Conservation (phyloP, 2,113 vertebrate genomes). For the Aphelocoma coerulescens region DNA sequence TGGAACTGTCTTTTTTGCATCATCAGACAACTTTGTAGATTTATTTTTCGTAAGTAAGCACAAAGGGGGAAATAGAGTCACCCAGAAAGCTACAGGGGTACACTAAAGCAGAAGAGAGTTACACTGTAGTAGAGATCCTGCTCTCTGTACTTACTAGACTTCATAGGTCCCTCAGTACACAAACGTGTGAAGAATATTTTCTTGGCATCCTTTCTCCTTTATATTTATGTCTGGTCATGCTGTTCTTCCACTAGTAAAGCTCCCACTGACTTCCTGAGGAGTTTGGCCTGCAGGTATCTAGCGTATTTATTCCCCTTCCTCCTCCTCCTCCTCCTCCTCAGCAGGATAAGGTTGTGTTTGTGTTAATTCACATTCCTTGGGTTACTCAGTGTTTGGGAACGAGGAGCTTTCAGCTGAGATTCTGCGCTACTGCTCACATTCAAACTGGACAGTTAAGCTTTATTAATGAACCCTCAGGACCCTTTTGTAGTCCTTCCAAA, state of each 20-base stretch:
- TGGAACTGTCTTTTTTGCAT: background rate
- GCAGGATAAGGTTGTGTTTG: background rate
- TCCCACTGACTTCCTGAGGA: background rate
- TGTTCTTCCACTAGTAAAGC: background rate
- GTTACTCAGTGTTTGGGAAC: background rate
- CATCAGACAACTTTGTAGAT: background rate
- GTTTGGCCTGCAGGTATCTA: background rate
- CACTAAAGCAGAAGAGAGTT: background rate
- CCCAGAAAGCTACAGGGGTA: background rate
- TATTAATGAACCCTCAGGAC: background rate
- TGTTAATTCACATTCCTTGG: background rate
- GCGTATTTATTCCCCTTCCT: background rate
- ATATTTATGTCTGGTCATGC: background rate
- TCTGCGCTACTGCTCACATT: background rate
- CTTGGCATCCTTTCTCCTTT: background rate
- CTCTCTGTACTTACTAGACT: background rate
- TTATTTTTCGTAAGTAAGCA: background rate
- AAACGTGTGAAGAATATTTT: background rate
- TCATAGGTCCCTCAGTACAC: background rate
- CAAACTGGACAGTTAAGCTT: background rate
- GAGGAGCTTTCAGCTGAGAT: background rate
- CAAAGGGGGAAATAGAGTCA: background rate
- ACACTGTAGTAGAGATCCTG: background rate
- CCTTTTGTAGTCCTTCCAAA: constrained; percentile 3
- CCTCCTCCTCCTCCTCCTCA: background rate